Evolutionary conservation across 2,113 vertebrate genomes (phyloP).

Genomic region (Xiphophorus maculatus): DNA sequence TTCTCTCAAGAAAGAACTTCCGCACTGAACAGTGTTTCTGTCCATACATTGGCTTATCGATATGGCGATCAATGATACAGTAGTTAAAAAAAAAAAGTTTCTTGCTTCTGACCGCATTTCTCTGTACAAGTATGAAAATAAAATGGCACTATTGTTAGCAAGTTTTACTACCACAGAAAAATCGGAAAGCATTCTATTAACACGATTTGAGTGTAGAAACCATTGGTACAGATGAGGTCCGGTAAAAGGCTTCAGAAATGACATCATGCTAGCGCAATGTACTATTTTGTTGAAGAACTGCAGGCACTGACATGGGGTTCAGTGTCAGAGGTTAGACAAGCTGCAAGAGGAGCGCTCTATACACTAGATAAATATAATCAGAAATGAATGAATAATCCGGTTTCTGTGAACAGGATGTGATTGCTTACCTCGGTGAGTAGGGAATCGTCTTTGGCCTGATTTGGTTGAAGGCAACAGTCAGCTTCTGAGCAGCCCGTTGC

Average conservation of each 20-base stretch:
- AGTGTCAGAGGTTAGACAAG: background rate
- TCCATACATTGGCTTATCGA: background rate
- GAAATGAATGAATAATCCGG: background rate
- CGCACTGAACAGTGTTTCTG: background rate
- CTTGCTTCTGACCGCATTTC: too few relatives aligned
- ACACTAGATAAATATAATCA: background rate
- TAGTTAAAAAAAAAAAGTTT: too few relatives aligned
- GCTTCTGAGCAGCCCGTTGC: conserved; percentile 96
- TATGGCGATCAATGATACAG: too few relatives aligned
- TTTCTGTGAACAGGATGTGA: background rate
- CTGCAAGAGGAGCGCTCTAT: background rate
- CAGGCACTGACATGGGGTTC: too few relatives aligned
- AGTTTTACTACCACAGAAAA: too few relatives aligned
- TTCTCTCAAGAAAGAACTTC: background rate
- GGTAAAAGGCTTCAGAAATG: background rate
- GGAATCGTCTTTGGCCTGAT: conserved; percentile 97
- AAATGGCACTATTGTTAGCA: background rate
- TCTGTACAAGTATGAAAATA: background rate
- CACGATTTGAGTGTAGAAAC: background rate
- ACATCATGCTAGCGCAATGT: background rate
- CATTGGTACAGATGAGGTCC: background rate
- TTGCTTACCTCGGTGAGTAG: conserved; percentile 90
- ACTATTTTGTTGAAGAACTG: too few relatives aligned
- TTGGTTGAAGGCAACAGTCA: conserved; percentile 98
- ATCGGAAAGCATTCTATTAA: background rate